Base-by-base conservation (phyloP, 30 jellyfish, hydroid and myxozoan genomes). In the Aurelia sp. region DNA sequence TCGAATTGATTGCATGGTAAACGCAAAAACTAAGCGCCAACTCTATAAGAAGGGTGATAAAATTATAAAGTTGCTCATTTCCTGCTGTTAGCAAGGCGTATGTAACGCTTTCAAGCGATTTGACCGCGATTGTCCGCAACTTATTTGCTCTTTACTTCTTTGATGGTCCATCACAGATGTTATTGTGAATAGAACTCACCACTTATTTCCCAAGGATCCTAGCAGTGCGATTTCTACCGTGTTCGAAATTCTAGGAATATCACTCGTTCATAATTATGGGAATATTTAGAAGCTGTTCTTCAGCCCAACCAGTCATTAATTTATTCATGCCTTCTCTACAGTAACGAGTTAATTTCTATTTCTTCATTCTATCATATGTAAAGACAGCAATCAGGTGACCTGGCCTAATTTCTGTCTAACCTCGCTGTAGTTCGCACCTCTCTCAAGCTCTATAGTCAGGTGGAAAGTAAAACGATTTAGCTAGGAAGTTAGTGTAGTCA, bases 111-210 rank as follows among this genome's bases (percentile, higher is more conserved):
- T 20, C 31, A 22, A 15, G 68, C 48, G 35, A 38, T 19, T 27
- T 67, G 47, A 40, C 20, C 59, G 88, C 69, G 63, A 78, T 62
- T 78, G 66, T 24, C 40, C 13, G 78, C 20, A 22, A 78, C 74
- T 78, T 58, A 58, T 61, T 53, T 22, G 40, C 33, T 76, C 76
- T 15, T 67, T 27, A 41, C 44, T 70, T 38, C 30, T 55, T 65
- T 80, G 90, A 80, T 80, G 16, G 52, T 33, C 76, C 81, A 80
- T 44, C 90, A 80, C 90, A 80, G 74, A 64, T 80, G 90, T 27
- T 55, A 55, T 7, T 31, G 15, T 80, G 80, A 50, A 80, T 80
- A 19, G 90, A 16, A 38, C 13, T 80, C 63, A 64, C 31, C 13
- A 21, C 55, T 5, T 19, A 12, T 80, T 80, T 80, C 90, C 90